Evolutionary conservation across 2,797 vertebrate species (phyloP).

Genomic region (Clarias laeviceps): DNA sequence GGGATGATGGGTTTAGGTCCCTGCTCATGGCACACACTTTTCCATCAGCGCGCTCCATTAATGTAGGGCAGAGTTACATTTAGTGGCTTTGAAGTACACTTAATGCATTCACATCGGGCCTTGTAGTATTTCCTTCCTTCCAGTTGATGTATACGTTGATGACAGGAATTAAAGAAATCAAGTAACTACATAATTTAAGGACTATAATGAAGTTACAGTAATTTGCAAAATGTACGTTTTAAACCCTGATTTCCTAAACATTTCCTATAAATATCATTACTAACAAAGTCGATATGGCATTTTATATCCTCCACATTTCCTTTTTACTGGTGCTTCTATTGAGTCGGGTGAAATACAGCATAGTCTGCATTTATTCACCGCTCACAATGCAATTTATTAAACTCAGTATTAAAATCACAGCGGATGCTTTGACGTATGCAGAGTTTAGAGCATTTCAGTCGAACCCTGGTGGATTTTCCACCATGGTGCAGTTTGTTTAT

Average conservation of each 20-base stretch:
- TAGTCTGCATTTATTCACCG: not conserved
- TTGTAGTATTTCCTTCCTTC: not conserved
- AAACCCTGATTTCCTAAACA: not conserved
- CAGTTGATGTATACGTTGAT: not conserved
- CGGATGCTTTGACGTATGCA: not conserved
- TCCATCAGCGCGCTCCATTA: constrained; percentile 30
- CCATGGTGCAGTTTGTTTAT: not conserved
- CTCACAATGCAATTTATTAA: not conserved
- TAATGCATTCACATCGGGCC: constrained; percentile 12
- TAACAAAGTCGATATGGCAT: not conserved
- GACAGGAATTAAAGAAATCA: not conserved
- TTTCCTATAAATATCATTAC: not conserved
- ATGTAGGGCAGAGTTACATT: constrained; percentile 34
- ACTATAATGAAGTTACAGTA: constrained; percentile 4
- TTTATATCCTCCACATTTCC: not conserved
- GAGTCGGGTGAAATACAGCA: too few species aligned
- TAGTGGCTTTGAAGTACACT: constrained; percentile 27
- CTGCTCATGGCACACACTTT: constrained; percentile 42
- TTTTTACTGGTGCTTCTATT: not conserved
- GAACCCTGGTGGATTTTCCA: not conserved
- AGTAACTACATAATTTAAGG: too few species aligned
- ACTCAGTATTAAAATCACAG: not conserved
- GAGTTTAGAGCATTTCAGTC: not conserved
- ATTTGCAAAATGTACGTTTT: constrained; percentile 10
- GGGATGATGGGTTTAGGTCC: constrained; percentile 52